Evolutionary conservation across 2,888 invertebrate species (phyloP), one percentile per base, ranked within the genome.

Genomic region (Anoplius nigerrimus): DNA sequence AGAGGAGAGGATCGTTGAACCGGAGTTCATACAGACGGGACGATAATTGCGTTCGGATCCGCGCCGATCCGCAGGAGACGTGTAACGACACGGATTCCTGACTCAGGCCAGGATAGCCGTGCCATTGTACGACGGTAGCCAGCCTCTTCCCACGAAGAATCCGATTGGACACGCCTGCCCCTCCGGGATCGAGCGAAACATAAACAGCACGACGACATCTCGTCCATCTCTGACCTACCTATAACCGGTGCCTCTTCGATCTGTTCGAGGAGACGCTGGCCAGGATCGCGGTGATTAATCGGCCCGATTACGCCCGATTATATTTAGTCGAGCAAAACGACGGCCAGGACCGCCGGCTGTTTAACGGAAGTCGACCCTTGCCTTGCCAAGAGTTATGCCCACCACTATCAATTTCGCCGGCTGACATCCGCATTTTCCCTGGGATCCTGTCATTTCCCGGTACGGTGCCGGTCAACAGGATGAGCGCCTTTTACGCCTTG

Each of bases 101-200:
- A n/a, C 34, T 34, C 34, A 3, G 34, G 34, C 34, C 11, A 34
- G 34, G 34, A 34, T 6, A 34, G 34, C 34, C 34, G 34, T 34
- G 34, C 34, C 11, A 34, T 34, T 34, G 34, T 34, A 34, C 34
- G 11, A 34, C 18, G 48, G 48, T 18, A 48, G 20, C 43, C 22
- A 46, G 45, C 45, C 52, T 68, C 76, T 85, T 84, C 84, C 81
- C 84, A 83, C 80, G 83, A 82, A 81, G 79, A 81, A 83, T 85
- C 77, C 66, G 75, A 83, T 84, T 78, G 69, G 80, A 79, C 79
- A 78, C 82, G 83, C 78, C 77, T 77, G 77, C 66, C 74, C 70
- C 66, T 76, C 71, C 58, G 69, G 68, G 52, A 22, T 48, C 53
- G 52, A 58, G 62, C 53, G 48, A 71, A 69, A 69, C 48, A 43